Conservation (phyloP, 2,888 invertebrate species). For the Galeruca laticollis region DNA sequence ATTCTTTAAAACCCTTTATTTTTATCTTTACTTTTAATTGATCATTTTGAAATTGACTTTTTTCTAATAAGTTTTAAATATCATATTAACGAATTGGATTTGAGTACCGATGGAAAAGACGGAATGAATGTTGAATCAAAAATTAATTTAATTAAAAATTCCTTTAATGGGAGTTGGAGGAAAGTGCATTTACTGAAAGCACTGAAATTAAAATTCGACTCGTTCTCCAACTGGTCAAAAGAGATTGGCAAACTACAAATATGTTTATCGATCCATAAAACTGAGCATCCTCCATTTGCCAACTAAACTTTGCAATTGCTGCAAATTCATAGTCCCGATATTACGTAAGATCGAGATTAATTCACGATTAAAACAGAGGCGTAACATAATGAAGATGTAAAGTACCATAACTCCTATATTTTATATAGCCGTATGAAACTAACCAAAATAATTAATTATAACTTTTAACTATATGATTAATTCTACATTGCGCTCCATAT, state of each 20-base stretch:
- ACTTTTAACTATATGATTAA: too few relatives aligned
- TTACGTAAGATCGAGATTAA: slow-evolving; percentile 36
- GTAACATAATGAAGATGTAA: neutral
- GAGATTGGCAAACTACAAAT: slow-evolving; percentile 28
- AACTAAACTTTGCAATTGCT: slow-evolving; percentile 35
- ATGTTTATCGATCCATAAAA: slow-evolving; percentile 33
- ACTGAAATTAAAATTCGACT: slow-evolving; percentile 9
- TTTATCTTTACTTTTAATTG: neutral
- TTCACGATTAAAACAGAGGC: slow-evolving; percentile 27
- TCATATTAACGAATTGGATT: neutral
- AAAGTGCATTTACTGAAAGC: slow-evolving; percentile 3
- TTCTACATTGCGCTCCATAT: too few relatives aligned
- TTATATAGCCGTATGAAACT: too few relatives aligned
- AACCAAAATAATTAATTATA: too few relatives aligned
- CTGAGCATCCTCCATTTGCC: slow-evolving; percentile 26
- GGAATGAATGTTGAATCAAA: neutral
- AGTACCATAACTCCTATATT: neutral
- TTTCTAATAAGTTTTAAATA: neutral
- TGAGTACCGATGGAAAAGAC: neutral
- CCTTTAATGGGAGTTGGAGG: neutral
- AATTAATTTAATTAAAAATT: neutral
- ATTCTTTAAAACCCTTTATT: too few relatives aligned
- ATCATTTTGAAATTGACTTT: neutral
- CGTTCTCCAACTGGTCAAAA: neutral
- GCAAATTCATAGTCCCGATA: slow-evolving; percentile 30